phyloP scores from a whole-genome alignment of 2,797 vertebrate species.

The Myotis findleyi region DNA sequence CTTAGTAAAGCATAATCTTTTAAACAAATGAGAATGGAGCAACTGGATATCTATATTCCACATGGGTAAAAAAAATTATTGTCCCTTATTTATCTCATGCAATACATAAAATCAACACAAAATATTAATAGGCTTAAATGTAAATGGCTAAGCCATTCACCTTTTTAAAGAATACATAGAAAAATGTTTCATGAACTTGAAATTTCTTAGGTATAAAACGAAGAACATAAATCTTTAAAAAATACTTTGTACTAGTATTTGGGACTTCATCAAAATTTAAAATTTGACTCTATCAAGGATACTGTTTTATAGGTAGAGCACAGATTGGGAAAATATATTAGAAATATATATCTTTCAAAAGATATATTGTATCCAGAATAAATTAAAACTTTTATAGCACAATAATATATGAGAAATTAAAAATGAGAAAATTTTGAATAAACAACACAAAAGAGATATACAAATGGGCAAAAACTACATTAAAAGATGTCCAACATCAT shows the following conservation, averaged over 20 bases:
- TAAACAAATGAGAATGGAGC: background rate
- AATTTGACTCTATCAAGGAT: background rate
- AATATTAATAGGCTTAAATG: background rate
- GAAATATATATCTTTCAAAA: background rate
- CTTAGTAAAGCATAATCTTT: background rate
- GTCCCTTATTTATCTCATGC: background rate
- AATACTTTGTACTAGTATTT: background rate
- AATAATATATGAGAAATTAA: background rate
- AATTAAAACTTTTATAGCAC: background rate
- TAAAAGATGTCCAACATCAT: background rate
- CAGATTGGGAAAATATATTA: background rate
- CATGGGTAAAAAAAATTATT: background rate
- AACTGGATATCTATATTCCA: background rate
- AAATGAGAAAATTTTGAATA: background rate
- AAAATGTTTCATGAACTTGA: background rate
- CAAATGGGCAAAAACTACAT: background rate
- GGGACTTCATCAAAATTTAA: background rate
- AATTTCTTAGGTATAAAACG: background rate
- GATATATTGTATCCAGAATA: background rate
- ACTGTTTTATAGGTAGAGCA: background rate
- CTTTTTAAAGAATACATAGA: background rate
- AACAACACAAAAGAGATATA: background rate
- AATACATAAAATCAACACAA: slow-evolving; percentile 4
- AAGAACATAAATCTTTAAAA: background rate
- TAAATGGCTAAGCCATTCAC: slow-evolving; percentile 4